phyloP scores from a whole-genome alignment of 1,140 invertebrate species.

The Drosophila ercepeae region DNA sequence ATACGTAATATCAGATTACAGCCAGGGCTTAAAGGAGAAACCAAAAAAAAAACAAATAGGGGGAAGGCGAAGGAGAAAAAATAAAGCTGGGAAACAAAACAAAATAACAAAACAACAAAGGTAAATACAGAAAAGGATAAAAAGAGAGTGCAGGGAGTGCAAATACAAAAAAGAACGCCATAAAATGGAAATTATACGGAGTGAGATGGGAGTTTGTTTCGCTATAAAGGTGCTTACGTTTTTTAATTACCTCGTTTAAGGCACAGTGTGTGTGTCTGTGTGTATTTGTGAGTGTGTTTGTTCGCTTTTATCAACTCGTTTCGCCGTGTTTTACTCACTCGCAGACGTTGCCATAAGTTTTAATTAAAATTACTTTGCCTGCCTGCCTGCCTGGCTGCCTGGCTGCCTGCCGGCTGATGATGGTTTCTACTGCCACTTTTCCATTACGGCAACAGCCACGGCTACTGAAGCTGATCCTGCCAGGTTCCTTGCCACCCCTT shows the following conservation, averaged over 20 bases:
- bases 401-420: conserved; percentile 56
- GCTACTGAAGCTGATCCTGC: background rate
- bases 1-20: conserved; percentile 82
- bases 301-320: conserved; percentile 79
- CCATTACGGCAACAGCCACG: conserved; percentile 5
- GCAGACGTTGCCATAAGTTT: conserved; percentile 81
- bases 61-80: conserved; percentile 27
- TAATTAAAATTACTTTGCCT: conserved; percentile 81
- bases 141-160: conserved; percentile 26
- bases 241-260: conserved; percentile 81
- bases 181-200: conserved; percentile 78
- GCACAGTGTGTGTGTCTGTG: no score
- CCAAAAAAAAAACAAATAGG: background rate
- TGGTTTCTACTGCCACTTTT: conserved; percentile 33
- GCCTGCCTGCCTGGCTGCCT: conserved; percentile 46
- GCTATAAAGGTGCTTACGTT: conserved; percentile 76
- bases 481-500: conserved; percentile 2
- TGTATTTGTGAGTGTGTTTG: no score
- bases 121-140: conserved; percentile 57
- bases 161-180: conserved; percentile 70
- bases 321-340: conserved; percentile 81
- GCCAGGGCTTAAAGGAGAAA: conserved; percentile 67
- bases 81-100: conserved; percentile 37
- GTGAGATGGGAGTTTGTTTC: conserved; percentile 42
- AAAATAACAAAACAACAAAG: conserved; percentile 78